These are phyloP conservation scores for Neopipo cinnamomea DNA, from an alignment of 2,113 vertebrate genomes.

Conservation along the genomic window DNA sequence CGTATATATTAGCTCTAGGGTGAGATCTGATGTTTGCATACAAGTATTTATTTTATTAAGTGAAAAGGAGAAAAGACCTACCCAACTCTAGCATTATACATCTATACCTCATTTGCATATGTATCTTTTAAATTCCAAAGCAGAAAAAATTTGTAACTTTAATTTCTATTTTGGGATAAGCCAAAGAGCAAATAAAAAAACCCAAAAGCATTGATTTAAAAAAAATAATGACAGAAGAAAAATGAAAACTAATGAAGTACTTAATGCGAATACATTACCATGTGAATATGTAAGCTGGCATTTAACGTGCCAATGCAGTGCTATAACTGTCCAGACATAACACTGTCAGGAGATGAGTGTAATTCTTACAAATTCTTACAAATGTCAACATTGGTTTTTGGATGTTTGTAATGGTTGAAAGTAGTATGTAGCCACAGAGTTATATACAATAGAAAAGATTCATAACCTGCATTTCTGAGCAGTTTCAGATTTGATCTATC, in stretches of 20 bases:
- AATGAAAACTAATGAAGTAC: background rate
- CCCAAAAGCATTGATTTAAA: background rate
- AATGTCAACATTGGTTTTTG: background rate
- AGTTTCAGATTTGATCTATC: background rate
- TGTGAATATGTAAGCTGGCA: background rate
- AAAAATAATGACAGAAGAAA: background rate
- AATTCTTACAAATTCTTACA: background rate
- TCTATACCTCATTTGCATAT: background rate
- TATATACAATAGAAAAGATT: background rate
- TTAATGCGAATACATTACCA: background rate
- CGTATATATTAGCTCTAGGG: background rate
- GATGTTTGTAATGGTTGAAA: background rate
- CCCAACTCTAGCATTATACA: background rate
- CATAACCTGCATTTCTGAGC: background rate
- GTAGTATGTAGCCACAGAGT: background rate
- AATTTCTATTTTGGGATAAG: background rate
- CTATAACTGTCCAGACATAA: background rate
- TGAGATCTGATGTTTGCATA: background rate
- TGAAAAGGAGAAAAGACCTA: background rate
- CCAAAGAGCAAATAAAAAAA: background rate
- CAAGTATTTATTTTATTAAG: slow-evolving; percentile 8
- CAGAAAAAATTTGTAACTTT: background rate
- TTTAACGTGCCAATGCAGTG: background rate
- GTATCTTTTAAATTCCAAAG: background rate
- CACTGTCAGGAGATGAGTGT: background rate